Evolutionary conservation across 2,888 invertebrate genomes (phyloP).

Genomic region (Bimastos eiseni): DNA sequence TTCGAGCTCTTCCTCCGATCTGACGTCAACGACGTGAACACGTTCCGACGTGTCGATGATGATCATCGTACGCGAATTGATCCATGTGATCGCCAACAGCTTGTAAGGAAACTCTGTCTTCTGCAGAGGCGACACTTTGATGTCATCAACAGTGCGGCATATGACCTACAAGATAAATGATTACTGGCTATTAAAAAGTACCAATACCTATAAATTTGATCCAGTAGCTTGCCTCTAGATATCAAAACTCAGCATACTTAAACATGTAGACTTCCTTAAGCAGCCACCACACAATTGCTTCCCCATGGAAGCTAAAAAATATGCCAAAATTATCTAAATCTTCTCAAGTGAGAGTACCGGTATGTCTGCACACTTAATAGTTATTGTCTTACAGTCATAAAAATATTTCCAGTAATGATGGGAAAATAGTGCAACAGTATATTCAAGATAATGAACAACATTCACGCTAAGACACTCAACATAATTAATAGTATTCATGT

Average conservation of each 20-base stretch:
- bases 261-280: not conserved
- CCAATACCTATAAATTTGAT: not conserved
- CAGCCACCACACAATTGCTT: not conserved
- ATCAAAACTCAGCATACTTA: not conserved
- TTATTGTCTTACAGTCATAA: not conserved
- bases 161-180: slow-evolving; percentile 50
- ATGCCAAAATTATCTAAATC: not conserved
- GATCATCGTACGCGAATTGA: slow-evolving; percentile 80
- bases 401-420: no score
- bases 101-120: slow-evolving; percentile 75
- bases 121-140: slow-evolving; percentile 66
- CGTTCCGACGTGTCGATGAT: slow-evolving; percentile 84
- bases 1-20: slow-evolving; percentile 83
- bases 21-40: slow-evolving; percentile 84
- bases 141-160: slow-evolving; percentile 56
- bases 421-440: not conserved
- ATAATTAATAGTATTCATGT: not conserved
- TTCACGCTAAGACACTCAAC: not conserved
- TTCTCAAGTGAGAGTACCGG: not conserved
- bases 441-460: not conserved
- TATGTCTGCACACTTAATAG: not conserved
- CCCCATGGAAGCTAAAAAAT: not conserved
- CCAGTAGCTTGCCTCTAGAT: not conserved
- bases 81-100: slow-evolving; percentile 73
- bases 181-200: not conserved